Conservation (phyloP, 2,888 invertebrate species). For the Stratiomys singularior region DNA sequence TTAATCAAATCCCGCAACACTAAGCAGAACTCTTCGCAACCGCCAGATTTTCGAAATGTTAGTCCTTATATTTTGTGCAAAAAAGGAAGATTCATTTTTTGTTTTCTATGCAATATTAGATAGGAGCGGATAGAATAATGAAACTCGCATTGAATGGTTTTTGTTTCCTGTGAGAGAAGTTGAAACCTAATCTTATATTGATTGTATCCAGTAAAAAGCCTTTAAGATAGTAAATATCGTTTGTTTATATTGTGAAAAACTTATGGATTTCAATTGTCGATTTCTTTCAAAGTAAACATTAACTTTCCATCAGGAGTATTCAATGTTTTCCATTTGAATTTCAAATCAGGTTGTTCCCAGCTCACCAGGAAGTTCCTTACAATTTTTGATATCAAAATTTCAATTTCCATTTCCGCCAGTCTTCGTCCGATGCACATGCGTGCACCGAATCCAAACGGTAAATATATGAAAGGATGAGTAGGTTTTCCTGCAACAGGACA, state of each 20-base stretch:
- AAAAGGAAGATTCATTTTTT: no score
- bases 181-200: no score
- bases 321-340: conserved; percentile 59
- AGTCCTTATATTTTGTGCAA: no score
- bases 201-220: no score
- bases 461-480: conserved; percentile 60
- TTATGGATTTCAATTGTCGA: conserved; percentile 52
- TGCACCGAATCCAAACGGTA: conserved; percentile 78
- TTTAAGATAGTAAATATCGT: no score
- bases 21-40: no score
- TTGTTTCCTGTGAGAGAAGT: no score
- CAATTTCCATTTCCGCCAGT: conserved; percentile 79
- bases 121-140: no score
- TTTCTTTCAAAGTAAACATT: conserved; percentile 62
- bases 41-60: no score
- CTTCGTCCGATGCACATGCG: conserved; percentile 78
- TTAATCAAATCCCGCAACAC: no score
- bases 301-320: conserved; percentile 61
- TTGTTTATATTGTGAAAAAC: not conserved
- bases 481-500: conserved; percentile 55
- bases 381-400: conserved; percentile 66
- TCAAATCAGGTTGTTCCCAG: conserved; percentile 57
- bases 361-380: conserved; percentile 60
- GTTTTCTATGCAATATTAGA: no score
- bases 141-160: no score